Base-by-base conservation (phyloP, 2,113 vertebrate genomes). In the Gavia stellata region DNA sequence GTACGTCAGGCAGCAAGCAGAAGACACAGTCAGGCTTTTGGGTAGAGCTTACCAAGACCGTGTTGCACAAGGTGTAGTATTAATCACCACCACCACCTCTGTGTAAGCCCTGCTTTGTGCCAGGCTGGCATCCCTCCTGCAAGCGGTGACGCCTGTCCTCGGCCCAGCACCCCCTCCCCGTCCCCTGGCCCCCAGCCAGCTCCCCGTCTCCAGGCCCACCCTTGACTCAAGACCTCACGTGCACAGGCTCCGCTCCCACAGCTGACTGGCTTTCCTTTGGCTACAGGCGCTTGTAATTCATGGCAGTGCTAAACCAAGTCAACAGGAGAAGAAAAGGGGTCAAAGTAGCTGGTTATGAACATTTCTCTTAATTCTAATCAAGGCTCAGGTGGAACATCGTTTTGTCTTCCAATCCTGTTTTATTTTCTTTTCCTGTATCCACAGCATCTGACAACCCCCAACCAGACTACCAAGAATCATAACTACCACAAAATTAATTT, bases 131-230 rank as follows among this genome's bases (percentile, higher is more conserved):
- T 45, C 17, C 44, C 40, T 65, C 52, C 47, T 33, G 50, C 2
- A 19, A 38, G 38, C 0, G 0, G n/a, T 14, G 65, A 65, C 31
- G 49, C 74, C 25, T 53, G 10, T 23, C 47, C 53, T 34, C 3
- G 3, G 36, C 0, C 0, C 28, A 81, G 58, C 40, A 15, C 4
- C 25, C 0, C 0, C 5, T 31, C 15, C 56, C 13, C 10, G 67
- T 86, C 29, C 66, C 38, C 23, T 52, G 18, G 34, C 45, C 47
- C 66, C 73, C 31, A 9, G 12, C 42, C 80, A 80, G 47, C 28
- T 74, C 42, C 18, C 56, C 0, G 0, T 23, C 47, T 40, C 52
- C 70, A 79, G 88, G 15, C 3, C 25, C 70, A 66, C 17, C 42
- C 52, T 36, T 8, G 53, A 56, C 34, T 38, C 62, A 26, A 82